phyloP scores from a whole-genome alignment of 2,113 vertebrate genomes.

The Nyctereutes procyonoides region DNA sequence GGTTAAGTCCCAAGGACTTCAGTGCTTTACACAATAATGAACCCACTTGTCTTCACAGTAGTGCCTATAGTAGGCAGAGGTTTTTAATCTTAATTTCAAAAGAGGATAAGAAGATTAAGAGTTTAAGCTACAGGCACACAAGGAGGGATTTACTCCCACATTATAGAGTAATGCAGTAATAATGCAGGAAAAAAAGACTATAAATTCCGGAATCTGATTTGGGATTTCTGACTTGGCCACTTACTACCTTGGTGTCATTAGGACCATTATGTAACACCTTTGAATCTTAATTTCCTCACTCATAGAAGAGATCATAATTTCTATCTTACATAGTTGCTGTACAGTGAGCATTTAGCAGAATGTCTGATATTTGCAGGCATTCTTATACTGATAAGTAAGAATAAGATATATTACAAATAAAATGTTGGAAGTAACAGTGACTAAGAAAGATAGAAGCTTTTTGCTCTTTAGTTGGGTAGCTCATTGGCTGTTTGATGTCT shows the following conservation, averaged over 20 bases:
- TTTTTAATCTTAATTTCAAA: conserved; percentile 35
- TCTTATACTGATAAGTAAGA: not conserved
- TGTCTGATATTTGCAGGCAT: not conserved
- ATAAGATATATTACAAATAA: not conserved
- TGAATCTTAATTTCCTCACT: not conserved
- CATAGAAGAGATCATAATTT: not conserved
- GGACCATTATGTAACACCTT: not conserved
- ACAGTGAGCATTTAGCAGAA: not conserved
- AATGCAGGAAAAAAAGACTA: not conserved
- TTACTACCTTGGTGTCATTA: not conserved
- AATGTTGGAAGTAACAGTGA: not conserved
- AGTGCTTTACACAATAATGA: not conserved
- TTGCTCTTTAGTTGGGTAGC: not conserved
- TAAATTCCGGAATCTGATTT: not conserved
- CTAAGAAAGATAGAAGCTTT: not conserved
- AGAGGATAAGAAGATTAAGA: conserved; percentile 9
- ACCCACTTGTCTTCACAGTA: not conserved
- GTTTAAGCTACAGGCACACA: not conserved
- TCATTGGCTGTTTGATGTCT: not conserved
- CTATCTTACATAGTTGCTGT: not conserved
- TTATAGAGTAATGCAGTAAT: too few species aligned
- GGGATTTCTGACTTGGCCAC: not conserved
- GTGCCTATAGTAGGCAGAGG: not conserved
- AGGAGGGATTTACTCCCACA: not conserved
- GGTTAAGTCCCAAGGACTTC: not conserved